Evolutionary conservation across 2,888 invertebrate genomes (phyloP).

Genomic region (Scaptomyza cyrtandrae): DNA sequence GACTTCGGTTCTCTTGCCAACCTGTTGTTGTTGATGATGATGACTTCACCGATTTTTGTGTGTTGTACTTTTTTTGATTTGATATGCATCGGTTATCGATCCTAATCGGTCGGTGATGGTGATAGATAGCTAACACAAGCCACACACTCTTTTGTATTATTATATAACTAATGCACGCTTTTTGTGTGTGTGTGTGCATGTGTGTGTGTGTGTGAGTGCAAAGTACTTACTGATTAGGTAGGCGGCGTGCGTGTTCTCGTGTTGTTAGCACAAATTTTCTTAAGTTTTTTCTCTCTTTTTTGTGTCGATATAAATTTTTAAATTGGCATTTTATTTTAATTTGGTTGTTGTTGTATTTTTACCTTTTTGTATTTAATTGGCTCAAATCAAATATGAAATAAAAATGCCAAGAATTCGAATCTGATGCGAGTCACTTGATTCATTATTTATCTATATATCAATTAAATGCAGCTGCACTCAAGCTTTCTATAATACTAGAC

Average conservation of each 20-base stretch:
- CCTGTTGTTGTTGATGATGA: conserved; percentile 17
- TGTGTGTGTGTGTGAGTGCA: conserved; percentile 44
- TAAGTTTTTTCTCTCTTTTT: conserved; percentile 18
- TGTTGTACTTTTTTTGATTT: background rate
- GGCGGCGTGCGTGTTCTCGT: conserved; percentile 71
- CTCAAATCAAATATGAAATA: conserved; percentile 45
- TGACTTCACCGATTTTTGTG: conserved; percentile 34
- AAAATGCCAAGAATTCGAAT: conserved; percentile 34
- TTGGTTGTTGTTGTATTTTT: conserved; percentile 35
- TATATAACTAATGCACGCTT: conserved; percentile 5
- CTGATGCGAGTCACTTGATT: conserved; percentile 25
- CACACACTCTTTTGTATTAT: conserved; percentile 8
- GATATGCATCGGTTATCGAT: conserved; percentile 20
- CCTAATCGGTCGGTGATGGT: conserved; percentile 23
- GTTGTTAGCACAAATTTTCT: conserved; percentile 67
- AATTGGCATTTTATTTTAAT: conserved; percentile 33
- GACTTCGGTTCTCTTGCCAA: conserved; percentile 6
- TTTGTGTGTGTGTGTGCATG: conserved; percentile 22
- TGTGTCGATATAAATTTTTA: conserved; percentile 11
- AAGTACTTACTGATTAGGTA: conserved; percentile 67
- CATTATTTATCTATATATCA: background rate
- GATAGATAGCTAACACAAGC: conserved; percentile 27
- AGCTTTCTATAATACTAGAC: background rate
- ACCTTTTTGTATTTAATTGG: conserved; percentile 43
- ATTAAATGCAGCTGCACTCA: conserved; percentile 35